Percentiles rank a stretch among this genome's conserved stretches.
phyloP scores from a whole-genome alignment of 2,113 vertebrate species.

The Eublepharis macularius region DNA sequence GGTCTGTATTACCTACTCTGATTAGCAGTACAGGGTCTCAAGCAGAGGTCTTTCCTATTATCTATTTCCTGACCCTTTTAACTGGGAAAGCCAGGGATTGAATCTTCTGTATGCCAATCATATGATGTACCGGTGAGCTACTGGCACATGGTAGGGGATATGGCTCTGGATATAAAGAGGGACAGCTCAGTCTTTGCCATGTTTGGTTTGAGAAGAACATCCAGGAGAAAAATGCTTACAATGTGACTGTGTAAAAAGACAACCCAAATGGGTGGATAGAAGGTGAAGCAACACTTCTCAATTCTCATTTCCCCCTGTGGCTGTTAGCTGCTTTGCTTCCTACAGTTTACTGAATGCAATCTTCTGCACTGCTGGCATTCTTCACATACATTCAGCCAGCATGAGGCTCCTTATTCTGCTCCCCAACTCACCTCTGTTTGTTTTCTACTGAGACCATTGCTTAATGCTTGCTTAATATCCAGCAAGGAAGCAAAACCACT shows the following conservation, averaged over 20 bases:
- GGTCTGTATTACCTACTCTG: too few relatives aligned
- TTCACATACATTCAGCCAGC: neutral
- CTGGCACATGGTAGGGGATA: neutral
- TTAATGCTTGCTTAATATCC: conserved; percentile 16
- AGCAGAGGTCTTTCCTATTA: too few relatives aligned
- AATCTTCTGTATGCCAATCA: too few relatives aligned
- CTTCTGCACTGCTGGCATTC: neutral
- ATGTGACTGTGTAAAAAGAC: conserved; percentile 2
- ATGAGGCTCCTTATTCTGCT: neutral
- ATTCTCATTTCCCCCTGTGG: neutral
- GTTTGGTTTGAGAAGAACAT: neutral
- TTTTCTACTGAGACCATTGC: neutral
- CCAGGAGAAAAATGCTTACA: neutral
- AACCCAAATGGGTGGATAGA: neutral
- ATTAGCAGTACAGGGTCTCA: too few relatives aligned
- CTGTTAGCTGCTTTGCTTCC: neutral
- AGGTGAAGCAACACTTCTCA: neutral
- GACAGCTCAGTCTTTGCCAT: neutral
- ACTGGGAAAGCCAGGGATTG: too few relatives aligned
- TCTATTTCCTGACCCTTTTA: too few relatives aligned
- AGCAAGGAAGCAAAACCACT: conserved; percentile 13
- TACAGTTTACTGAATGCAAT: conserved; percentile 2
- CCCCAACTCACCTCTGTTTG: neutral
- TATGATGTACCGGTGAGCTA: too few relatives aligned
- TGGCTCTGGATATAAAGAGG: neutral